Evolutionary conservation across 2,888 invertebrate species (phyloP).

Genomic region (Belgica antarctica): DNA sequence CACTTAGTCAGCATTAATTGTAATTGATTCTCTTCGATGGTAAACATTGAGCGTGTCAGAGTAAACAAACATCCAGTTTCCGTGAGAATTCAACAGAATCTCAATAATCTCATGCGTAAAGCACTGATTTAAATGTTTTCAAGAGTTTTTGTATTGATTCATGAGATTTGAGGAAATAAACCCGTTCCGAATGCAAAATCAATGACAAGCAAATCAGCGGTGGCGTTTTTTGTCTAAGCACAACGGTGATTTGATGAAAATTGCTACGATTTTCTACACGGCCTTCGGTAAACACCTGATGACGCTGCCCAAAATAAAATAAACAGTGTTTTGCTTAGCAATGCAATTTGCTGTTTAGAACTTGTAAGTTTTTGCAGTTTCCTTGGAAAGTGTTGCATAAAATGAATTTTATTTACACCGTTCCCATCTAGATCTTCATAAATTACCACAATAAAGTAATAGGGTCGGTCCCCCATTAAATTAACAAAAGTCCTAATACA

Average conservation of each 20-base stretch:
- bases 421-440: no score
- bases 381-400: no score
- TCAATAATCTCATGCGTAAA: neutral
- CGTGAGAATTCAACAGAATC: no score
- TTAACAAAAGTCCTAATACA: no score
- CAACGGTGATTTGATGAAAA: neutral
- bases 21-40: no score
- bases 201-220: conserved; percentile 13
- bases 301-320: conserved; percentile 3
- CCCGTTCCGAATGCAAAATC: conserved; percentile 33
- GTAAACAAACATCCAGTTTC: no score
- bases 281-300: neutral
- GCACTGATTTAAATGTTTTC: conserved; percentile 15
- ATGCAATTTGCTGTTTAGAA: neutral
- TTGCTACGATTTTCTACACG: neutral
- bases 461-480: no score
- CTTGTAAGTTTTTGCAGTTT: no score
- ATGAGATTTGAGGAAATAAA: conserved; percentile 24
- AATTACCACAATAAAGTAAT: no score
- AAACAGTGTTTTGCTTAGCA: neutral
- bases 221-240: neutral
- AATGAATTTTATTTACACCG: no score
- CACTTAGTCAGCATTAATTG: no score
- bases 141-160: conserved; percentile 20
- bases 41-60: no score